Percentiles rank a stretch among this genome's conserved stretches.
phyloP scores from a whole-genome alignment of 2,797 vertebrate genomes.

The Rhinichthys osculus region DNA sequence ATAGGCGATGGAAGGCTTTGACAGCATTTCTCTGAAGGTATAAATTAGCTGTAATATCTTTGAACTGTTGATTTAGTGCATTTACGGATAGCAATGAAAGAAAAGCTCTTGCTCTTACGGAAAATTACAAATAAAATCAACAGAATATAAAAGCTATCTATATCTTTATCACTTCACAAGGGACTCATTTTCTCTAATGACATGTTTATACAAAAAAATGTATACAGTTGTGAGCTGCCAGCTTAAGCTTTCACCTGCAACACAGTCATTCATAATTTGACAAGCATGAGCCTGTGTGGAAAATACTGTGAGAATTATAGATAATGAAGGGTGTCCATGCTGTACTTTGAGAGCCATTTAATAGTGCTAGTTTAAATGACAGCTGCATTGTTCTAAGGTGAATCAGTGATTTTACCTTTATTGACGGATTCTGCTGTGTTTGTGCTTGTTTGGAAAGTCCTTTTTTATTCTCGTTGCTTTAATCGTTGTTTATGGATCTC shows the following conservation, averaged over 20 bases:
- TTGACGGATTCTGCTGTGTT: slow-evolving; percentile 6
- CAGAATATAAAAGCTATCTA: background rate
- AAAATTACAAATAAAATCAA: slow-evolving; percentile 14
- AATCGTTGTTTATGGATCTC: slow-evolving; percentile 54
- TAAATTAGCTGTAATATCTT: background rate
- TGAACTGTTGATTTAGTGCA: background rate
- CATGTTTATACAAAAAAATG: slow-evolving; percentile 35
- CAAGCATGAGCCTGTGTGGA: slow-evolving; percentile 53
- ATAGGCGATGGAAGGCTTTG: background rate
- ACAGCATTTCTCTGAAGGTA: background rate
- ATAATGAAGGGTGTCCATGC: slow-evolving; percentile 45
- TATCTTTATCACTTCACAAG: slow-evolving; percentile 26
- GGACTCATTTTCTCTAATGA: slow-evolving; percentile 41
- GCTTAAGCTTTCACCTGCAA: slow-evolving; percentile 43
- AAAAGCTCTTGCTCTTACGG: background rate
- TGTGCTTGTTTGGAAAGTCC: slow-evolving; percentile 32
- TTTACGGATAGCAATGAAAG: slow-evolving; percentile 13
- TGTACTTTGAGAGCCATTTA: slow-evolving; percentile 35
- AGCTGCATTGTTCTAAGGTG: slow-evolving; percentile 16
- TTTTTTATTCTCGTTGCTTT: slow-evolving; percentile 41
- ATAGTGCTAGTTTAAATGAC: slow-evolving; percentile 25
- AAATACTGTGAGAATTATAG: slow-evolving; percentile 45
- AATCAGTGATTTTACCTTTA: slow-evolving; percentile 18
- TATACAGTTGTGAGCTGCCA: slow-evolving; percentile 48
- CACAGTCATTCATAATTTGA: slow-evolving; percentile 48